A percentile compares a stretch with the other conserved stretches of the same genome.
These are phyloP conservation scores for Onthophagus sagittarius DNA, from an alignment of 2,888 invertebrate genomes.

Conservation along the genomic window DNA sequence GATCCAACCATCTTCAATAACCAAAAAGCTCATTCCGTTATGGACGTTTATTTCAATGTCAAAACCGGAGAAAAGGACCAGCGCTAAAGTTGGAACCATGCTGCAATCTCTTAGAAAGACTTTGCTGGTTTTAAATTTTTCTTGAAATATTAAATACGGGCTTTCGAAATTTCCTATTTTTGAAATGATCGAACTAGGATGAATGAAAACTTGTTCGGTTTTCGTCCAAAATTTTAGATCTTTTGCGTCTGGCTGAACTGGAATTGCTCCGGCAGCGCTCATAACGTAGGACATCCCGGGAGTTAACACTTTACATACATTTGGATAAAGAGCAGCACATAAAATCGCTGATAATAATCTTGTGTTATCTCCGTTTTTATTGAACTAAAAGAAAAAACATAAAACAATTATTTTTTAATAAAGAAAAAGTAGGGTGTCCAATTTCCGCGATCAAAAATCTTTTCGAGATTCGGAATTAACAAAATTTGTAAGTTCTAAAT, in stretches of 20 bases:
- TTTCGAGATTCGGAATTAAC: too few relatives aligned
- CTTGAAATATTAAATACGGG: constrained; percentile 77
- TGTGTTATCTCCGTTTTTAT: constrained; percentile 70
- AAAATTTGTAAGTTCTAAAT: too few relatives aligned
- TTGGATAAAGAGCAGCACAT: constrained; percentile 90
- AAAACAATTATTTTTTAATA: too few relatives aligned
- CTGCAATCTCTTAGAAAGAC: constrained; percentile 78
- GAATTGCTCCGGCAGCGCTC: constrained; percentile 71
- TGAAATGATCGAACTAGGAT: constrained; percentile 75
- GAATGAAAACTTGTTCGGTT: constrained; percentile 63
- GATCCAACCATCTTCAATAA: constrained; percentile 79
- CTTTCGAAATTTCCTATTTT: constrained; percentile 62
- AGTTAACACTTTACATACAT: constrained; percentile 78
- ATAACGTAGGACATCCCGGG: constrained; percentile 74
- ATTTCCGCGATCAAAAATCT: too few relatives aligned
- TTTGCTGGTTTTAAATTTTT: constrained; percentile 75
- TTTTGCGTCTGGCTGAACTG: constrained; percentile 64
- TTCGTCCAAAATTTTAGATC: constrained; percentile 73
- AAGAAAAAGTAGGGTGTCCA: too few relatives aligned
- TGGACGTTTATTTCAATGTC: constrained; percentile 69
- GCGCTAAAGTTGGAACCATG: constrained; percentile 71
- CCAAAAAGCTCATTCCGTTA: constrained; percentile 67
- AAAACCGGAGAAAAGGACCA: constrained; percentile 72
- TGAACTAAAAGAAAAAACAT: constrained; percentile 57
- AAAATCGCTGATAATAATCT: constrained; percentile 77